Conservation (phyloP, 2,888 invertebrate species). For the Sinopyrophorus schimmeli region DNA sequence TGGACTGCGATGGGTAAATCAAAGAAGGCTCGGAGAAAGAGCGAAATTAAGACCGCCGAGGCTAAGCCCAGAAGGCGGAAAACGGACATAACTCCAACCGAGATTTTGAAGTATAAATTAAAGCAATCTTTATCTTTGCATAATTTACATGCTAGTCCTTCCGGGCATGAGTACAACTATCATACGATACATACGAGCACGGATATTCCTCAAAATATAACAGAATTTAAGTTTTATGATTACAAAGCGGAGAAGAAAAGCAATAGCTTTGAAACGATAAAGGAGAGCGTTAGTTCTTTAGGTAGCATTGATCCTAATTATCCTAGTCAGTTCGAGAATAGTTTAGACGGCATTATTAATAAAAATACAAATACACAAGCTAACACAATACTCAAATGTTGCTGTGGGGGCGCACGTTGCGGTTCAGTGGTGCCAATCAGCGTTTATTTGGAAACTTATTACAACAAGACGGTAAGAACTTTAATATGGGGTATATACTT, state of each 20-base stretch:
- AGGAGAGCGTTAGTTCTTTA: conserved; percentile 21
- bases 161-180: conserved; percentile 39
- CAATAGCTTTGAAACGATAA: conserved; percentile 29
- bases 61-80: conserved; percentile 12
- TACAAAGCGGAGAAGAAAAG: conserved; percentile 16
- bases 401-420: conserved; percentile 39
- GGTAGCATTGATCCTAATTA: conserved; percentile 13
- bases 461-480: conserved; percentile 49
- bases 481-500: conserved; percentile 20
- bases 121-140: conserved; percentile 55
- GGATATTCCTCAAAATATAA: conserved; percentile 26
- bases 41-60: conserved; percentile 1
- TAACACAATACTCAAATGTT: conserved; percentile 40
- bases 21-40: not conserved
- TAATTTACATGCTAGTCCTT: conserved; percentile 42
- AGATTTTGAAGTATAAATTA: conserved; percentile 45
- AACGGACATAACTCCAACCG: conserved; percentile 43
- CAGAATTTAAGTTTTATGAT: conserved; percentile 24
- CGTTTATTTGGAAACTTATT: conserved; percentile 54
- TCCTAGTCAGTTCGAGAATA: conserved; percentile 12
- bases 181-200: conserved; percentile 52
- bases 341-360: conserved; percentile 2
- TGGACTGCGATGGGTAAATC: conserved; percentile 4
- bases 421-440: conserved; percentile 50
- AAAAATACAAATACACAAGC: conserved; percentile 1